Evolutionary conservation across 2,888 invertebrate species (phyloP), one percentile per base, ranked within the genome.

Genomic region (Cryptus armator): DNA sequence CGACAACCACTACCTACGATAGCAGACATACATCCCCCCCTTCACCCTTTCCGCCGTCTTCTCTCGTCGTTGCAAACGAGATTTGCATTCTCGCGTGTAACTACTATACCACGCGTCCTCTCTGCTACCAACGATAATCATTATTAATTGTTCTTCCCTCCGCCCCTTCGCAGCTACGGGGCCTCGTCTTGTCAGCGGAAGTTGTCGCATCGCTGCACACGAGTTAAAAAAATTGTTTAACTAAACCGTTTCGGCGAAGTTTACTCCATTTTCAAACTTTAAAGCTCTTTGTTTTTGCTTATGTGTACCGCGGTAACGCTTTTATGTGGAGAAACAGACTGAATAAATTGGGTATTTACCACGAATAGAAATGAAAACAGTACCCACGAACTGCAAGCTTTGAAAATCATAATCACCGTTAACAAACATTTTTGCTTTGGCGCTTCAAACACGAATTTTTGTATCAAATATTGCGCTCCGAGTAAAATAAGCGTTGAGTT

Each of bases 71-170:
- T 14, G 32, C 59, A 32, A 80, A 80, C 51, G 79, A 77, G 79
- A 82, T 85, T 79, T 79, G 85, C 79, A 85, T 71, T 79, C 51
- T 75, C 66, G 66, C 64, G 51, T 62, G 44, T 81, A 68, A 64
- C 72, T 44, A 48, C 32, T n/a, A 10, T 48, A 12, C 48, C n/a
- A 72, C 71, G 53, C 59, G 62, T 48, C 29, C 76, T 53, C 74
- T 77, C 62, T 77, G 70, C 51, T 64, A 51, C 62, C 37, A 64
- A 81, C 29, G 77, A 74, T 81, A 81, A 84, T 81, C 67, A 81
- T 81, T 84, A 78, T 81, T 77, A 81, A 84, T 81, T 81, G 83
- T 48, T 48, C 43, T 53, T 43, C 51, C 56, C 3, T 37, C 43
- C 19, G 24, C 16, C 51, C n/a, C 29, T 29, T 37, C 37, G 29